Base-by-base conservation (phyloP, 2,888 invertebrate species). In the Eilema depressum region DNA sequence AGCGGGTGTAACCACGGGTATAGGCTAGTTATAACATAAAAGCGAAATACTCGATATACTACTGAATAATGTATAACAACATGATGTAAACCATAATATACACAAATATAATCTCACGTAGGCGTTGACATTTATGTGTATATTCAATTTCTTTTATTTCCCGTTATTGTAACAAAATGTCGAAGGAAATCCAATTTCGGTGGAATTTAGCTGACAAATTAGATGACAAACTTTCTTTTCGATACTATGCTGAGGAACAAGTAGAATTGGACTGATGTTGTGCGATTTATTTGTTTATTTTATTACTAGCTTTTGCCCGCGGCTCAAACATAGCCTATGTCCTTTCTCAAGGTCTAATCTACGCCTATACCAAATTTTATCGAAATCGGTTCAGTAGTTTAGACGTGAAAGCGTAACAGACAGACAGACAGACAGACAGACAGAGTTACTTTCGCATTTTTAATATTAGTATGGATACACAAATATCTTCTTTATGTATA, bases 51-150 rank as follows among this genome's bases (percentile, higher is more conserved):
- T 25, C 23, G 1, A 7, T 14, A 7, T 26, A 17, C 26, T 59
- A 20, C 28, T 59, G 59, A 26, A 59, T 28, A 59, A 26, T 59
- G 59, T 59, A 59, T 59, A 14, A 26, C 59, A 59, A 59, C 26
- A 28, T 59, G 25, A 59, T 26, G 8, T 17, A 59, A 59, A 28
- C 25, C 17, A 26, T 17, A 17, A 28, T 26, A 26, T 26, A 59
- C 28, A 59, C 26, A 59, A 59, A 25, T 57, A 59, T 25, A 17
- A 26, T 59, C 25, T 28, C 0, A 59, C 26, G 59, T 59, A 59
- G 59, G 17, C 59, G 25, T 17, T 59, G 59, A 59, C 28, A 59
- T 59, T 59, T 28, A 59, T 59, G 25, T 12, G 30, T 59, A 59
- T 17, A 26, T 59, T 26, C 59, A 26, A 26, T 26, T 59, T 59